phyloP scores from a whole-genome alignment of 2,797 vertebrate genomes.

The Phoxinus dragarum region DNA sequence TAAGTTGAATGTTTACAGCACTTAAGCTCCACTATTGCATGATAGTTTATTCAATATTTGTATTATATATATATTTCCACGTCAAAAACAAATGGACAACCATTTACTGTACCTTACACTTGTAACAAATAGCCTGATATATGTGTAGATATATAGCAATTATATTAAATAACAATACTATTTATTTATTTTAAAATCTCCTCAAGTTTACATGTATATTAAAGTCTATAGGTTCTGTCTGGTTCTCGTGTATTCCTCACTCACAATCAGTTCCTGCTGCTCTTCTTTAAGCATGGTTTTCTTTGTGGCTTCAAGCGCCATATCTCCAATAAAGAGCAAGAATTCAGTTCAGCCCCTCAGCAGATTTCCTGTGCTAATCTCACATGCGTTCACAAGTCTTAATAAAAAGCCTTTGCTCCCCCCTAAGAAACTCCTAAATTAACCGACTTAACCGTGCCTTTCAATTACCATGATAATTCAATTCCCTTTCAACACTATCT shows the following conservation, averaged over 20 bases:
- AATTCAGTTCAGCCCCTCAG: slow-evolving; percentile 9
- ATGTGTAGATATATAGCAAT: neutral
- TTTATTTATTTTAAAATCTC: neutral
- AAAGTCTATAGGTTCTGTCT: neutral
- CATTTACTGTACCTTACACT: neutral
- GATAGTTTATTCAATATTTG: too few relatives aligned
- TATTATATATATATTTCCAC: neutral
- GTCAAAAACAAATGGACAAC: neutral
- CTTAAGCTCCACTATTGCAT: too few relatives aligned
- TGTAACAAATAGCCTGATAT: neutral
- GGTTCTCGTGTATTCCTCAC: neutral
- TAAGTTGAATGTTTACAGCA: too few relatives aligned
- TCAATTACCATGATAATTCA: neutral
- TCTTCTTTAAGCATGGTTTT: neutral
- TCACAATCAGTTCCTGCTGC: neutral
- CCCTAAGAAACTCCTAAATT: neutral
- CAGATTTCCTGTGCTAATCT: slow-evolving; percentile 8
- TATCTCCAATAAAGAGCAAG: neutral
- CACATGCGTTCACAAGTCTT: neutral
- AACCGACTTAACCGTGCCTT: neutral
- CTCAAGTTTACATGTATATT: neutral
- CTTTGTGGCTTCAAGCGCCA: neutral
- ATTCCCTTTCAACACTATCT: neutral
- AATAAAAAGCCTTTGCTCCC: neutral
- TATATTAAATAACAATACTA: neutral